Evolutionary conservation across 2,797 vertebrate genomes (phyloP), one percentile per base, ranked within the genome.

Genomic region (Xenentodon cancila): DNA sequence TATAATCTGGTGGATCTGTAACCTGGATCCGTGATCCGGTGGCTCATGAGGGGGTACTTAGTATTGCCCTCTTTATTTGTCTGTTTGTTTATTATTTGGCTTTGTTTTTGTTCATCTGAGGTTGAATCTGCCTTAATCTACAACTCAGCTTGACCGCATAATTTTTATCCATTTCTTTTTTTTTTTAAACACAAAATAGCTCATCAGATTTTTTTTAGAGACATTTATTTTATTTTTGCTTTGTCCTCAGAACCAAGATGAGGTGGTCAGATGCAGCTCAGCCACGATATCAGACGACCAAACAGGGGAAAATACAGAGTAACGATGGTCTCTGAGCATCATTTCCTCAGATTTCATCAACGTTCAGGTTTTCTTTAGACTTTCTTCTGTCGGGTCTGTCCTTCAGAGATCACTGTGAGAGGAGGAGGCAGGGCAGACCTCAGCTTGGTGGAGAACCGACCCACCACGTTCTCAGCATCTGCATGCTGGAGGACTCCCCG

Each of bases 401-500:
- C 16, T 27, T 51, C 51, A 43, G 59, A 9, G 34, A 1, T 20
- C 13, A 1, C 1, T 21, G 72, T 34, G 30, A 45, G 0, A 72
- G 20, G 75, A 54, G 64, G 56, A 37, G 9, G 40, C 67, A 53
- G 0, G 77, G 49, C 4, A 12, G 80, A 53, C 82, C 73, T 5
- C 55, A 68, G 1, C 50, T 68, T 2, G 30, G 47, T 0, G 50
- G 69, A 2, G 53, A 59, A 4, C 68, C 75, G 0, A 27, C 46
- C 0, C 50, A 71, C 12, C 49, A 59, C 59, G 0, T 17, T 0
- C 57, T 86, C 1, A 49, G 32, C 13, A 22, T 84, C 51, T 66
- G 70, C n/a, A 0, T 86, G 50, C 59, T 86, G 79, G 64, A 81
- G 3, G 73, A 63, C 0, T 8, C 30, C 0, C 20, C 4, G 16